phyloP scores from a whole-genome alignment of 2,113 vertebrate species.

The Pristiophorus japonicus region DNA sequence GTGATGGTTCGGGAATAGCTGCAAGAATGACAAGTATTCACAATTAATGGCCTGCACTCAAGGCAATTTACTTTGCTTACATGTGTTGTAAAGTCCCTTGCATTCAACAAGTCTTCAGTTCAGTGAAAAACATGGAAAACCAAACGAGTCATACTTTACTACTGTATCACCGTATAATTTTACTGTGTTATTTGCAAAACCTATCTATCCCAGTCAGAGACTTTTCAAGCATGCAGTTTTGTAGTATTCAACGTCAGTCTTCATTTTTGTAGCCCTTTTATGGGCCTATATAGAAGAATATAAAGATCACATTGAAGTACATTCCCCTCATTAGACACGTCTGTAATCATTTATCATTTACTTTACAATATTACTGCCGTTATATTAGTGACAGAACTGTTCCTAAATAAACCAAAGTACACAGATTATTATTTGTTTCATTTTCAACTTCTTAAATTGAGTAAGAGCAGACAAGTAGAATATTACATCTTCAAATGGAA shows the following conservation, averaged over 20 bases:
- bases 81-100: not conserved
- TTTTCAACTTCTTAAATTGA: not conserved
- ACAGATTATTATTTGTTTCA: not conserved
- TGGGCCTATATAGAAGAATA: not conserved
- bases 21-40: not conserved
- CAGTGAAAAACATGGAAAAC: not conserved
- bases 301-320: not conserved
- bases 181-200: not conserved
- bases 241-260: too few species aligned
- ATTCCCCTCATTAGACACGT: not conserved
- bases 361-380: not conserved
- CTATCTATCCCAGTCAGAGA: not conserved
- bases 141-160: not conserved
- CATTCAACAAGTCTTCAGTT: slow-evolving; percentile 17
- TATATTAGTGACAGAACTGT: not conserved
- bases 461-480: not conserved
- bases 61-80: not conserved
- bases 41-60: not conserved
- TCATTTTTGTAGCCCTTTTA: not conserved
- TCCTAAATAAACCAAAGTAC: not conserved
- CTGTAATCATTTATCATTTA: not conserved
- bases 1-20: not conserved
- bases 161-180: not conserved
- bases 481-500: not conserved
- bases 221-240: not conserved